Conservation (phyloP, 2,888 invertebrate species). For the Ptychoptera albimana region DNA sequence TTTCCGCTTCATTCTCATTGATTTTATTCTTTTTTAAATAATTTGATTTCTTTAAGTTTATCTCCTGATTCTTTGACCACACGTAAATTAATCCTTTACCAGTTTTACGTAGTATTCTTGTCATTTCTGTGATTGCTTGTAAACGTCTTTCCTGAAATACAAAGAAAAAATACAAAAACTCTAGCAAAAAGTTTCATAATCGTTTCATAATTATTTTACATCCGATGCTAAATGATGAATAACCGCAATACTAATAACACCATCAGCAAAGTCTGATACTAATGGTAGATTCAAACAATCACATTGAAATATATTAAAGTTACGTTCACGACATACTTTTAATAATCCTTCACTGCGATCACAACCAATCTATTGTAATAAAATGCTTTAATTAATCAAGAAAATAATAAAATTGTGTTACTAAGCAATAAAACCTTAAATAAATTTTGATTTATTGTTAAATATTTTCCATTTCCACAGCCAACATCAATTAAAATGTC, state of each 20-base stretch:
- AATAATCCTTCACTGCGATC: slow-evolving; percentile 59
- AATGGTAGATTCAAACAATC: slow-evolving; percentile 66
- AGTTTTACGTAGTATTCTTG: slow-evolving; percentile 49
- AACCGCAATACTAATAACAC: slow-evolving; percentile 85
- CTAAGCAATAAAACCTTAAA: slow-evolving; percentile 43
- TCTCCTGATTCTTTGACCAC: slow-evolving; percentile 85
- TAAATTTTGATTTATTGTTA: slow-evolving; percentile 42
- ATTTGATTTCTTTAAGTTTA: slow-evolving; percentile 44
- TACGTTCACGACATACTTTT: slow-evolving; percentile 41
- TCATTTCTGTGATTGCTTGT: slow-evolving; percentile 58
- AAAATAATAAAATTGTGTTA: background rate
- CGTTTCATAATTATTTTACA: too few relatives aligned
- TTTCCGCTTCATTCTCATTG: slow-evolving; percentile 14
- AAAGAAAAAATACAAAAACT: slow-evolving; percentile 4
- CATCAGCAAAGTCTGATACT: slow-evolving; percentile 52
- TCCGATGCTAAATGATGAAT: slow-evolving; percentile 84
- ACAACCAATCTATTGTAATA: slow-evolving; percentile 55
- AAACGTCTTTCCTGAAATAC: slow-evolving; percentile 46
- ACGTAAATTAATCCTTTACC: slow-evolving; percentile 82
- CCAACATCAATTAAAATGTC: slow-evolving; percentile 80
- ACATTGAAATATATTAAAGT: slow-evolving; percentile 52
- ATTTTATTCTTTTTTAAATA: slow-evolving; percentile 46
- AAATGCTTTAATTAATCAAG: slow-evolving; percentile 12
- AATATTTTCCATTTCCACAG: slow-evolving; percentile 97
- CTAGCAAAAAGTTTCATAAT: too few relatives aligned